Percentiles rank a stretch among this genome's conserved stretches.
Conservation (phyloP, 2,797 vertebrate genomes). For the Moxostoma hubbsi region DNA sequence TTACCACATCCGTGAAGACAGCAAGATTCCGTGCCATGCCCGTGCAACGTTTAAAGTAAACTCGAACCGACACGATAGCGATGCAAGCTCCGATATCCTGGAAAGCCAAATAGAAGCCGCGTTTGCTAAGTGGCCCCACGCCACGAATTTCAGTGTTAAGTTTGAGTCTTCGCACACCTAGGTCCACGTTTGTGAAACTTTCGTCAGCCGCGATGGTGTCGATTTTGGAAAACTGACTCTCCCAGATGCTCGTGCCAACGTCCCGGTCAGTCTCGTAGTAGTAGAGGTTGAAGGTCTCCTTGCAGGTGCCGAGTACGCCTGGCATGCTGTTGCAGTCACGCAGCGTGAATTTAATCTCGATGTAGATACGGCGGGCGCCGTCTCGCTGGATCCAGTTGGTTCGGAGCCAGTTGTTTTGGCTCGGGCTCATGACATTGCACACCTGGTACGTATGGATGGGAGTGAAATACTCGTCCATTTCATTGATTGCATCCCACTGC, state of each 20-base stretch:
- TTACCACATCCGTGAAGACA: conserved; percentile 92
- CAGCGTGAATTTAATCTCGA: conserved; percentile 94
- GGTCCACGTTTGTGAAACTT: conserved; percentile 94
- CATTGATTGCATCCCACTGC: conserved; percentile 98
- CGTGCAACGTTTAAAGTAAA: conserved; percentile 95
- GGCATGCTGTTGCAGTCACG: conserved; percentile 98
- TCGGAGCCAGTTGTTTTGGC: conserved; percentile 97
- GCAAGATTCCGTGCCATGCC: conserved; percentile 91
- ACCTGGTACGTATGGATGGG: conserved; percentile 98
- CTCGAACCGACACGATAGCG: conserved; percentile 89
- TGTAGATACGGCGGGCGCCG: conserved; percentile 89
- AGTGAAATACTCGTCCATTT: conserved; percentile 95
- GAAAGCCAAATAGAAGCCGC: conserved; percentile 95
- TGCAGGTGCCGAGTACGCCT: conserved; percentile 93
- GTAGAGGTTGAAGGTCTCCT: conserved; percentile 97
- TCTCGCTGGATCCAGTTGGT: conserved; percentile 91
- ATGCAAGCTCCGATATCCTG: conserved; percentile 97
- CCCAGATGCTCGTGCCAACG: conserved; percentile 83
- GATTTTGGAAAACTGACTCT: conserved; percentile 93
- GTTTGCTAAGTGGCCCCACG: conserved; percentile 87
- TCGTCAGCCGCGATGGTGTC: conserved; percentile 97
- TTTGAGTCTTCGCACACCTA: conserved; percentile 91
- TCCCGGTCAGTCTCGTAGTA: conserved; percentile 93
- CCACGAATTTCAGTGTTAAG: conserved; percentile 94
- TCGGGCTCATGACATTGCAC: conserved; percentile 96